Conservation (phyloP, 2,888 invertebrate species). For the Agriopis marginaria region DNA sequence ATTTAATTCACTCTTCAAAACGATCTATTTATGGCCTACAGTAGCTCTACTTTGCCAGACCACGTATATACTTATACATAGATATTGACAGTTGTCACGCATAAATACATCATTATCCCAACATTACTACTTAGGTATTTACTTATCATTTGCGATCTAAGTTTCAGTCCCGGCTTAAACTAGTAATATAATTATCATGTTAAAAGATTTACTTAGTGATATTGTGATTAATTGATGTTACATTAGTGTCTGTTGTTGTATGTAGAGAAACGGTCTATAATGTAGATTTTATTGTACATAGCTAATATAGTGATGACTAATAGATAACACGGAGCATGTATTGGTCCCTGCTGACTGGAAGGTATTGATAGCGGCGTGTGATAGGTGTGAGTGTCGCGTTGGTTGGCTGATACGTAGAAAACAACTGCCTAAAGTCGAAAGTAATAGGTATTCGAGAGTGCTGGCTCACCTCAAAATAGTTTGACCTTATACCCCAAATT, state of each 20-base stretch:
- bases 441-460: too few relatives aligned
- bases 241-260: conserved; percentile 45
- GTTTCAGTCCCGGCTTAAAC: conserved; percentile 31
- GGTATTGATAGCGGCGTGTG: conserved; percentile 55
- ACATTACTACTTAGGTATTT: conserved; percentile 2
- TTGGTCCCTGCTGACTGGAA: conserved; percentile 62
- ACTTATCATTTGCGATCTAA: conserved; percentile 27
- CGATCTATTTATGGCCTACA: conserved; percentile 19
- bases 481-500: too few relatives aligned
- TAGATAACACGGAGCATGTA: conserved; percentile 59
- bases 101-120: not conserved
- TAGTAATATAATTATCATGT: conserved; percentile 24
- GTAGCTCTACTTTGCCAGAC: not conserved
- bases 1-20: conserved; percentile 1
- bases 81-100: conserved; percentile 1
- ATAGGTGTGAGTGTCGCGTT: conserved; percentile 42
- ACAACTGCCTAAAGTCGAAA: not conserved
- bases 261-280: conserved; percentile 67
- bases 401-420: conserved; percentile 45
- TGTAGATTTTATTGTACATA: conserved; percentile 77
- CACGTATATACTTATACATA: not conserved
- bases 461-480: too few relatives aligned
- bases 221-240: conserved; percentile 47
- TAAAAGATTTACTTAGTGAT: conserved; percentile 28
- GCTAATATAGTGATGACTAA: conserved; percentile 64